Conservation (phyloP, 1,140 invertebrate species). For the Agrilus planipennis region DNA sequence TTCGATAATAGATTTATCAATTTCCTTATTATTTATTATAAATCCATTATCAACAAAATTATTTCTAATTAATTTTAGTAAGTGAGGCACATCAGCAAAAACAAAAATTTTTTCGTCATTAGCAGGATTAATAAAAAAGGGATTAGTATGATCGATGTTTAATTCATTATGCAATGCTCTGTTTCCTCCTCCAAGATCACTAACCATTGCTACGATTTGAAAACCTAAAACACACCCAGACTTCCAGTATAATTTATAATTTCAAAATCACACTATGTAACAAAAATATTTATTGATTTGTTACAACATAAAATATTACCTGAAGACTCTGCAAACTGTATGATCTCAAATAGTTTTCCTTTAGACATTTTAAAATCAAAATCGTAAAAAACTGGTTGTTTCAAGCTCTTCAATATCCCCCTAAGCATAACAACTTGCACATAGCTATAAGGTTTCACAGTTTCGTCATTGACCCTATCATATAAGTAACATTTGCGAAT, state of each 20-base stretch:
- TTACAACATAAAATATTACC: no score
- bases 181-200: constrained; percentile 23
- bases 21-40: constrained; percentile 12
- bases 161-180: constrained; percentile 16
- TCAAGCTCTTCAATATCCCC: no score
- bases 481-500: constrained; percentile 5
- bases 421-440: not conserved
- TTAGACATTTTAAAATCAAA: no score
- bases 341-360: no score
- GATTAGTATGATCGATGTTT: constrained; percentile 7
- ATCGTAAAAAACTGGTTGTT: no score
- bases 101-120: constrained; percentile 15
- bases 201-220: constrained; percentile 20
- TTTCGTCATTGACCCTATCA: constrained; percentile 4
- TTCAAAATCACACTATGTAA: no score
- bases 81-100: constrained; percentile 19
- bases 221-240: constrained; percentile 12
- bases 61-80: constrained; percentile 22
- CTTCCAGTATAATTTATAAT: no score
- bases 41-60: constrained; percentile 22
- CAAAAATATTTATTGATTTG: no score
- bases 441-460: not conserved
- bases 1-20: constrained; percentile 12
- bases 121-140: constrained; percentile 13
- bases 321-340: no score